Evolutionary conservation across 2,888 invertebrate genomes (phyloP).

Genomic region (Sepioteuthis lessoniana): DNA sequence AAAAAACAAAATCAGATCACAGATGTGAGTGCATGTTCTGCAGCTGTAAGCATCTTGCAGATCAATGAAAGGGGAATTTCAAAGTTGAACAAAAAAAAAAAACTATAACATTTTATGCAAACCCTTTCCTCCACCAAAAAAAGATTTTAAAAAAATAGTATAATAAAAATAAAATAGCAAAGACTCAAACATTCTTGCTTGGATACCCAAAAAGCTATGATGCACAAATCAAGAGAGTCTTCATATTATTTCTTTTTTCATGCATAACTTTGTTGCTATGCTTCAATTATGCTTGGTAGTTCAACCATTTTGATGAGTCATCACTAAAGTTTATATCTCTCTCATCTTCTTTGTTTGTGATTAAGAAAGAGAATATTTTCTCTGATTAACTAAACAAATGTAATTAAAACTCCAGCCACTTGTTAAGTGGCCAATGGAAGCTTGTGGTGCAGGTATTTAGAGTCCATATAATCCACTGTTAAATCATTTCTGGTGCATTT

Average conservation of each 20-base stretch:
- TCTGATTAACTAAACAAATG: neutral
- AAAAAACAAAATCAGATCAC: too few relatives aligned
- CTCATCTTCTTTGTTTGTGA: neutral
- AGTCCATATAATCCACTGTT: too few relatives aligned
- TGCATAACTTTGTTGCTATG: neutral
- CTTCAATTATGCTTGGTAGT: neutral
- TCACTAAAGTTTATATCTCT: neutral
- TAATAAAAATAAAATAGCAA: neutral
- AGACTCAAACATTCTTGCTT: neutral
- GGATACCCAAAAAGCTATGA: neutral
- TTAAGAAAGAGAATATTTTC: neutral
- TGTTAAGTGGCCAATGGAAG: neutral
- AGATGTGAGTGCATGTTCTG: too few relatives aligned
- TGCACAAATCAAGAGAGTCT: neutral
- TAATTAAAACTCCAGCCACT: neutral
- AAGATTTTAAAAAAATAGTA: too few relatives aligned
- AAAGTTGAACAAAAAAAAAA: too few relatives aligned
- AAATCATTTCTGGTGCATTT: too few relatives aligned
- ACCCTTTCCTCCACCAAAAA: too few relatives aligned
- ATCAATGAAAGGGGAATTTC: too few relatives aligned
- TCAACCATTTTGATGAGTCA: constrained; percentile 6
- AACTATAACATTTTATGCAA: too few relatives aligned
- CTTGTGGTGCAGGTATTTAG: neutral
- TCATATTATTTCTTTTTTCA: too few relatives aligned
- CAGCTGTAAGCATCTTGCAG: too few relatives aligned